Evolutionary conservation across 2,888 invertebrate species (phyloP).

Genomic region (Synanthedon vespiformis): DNA sequence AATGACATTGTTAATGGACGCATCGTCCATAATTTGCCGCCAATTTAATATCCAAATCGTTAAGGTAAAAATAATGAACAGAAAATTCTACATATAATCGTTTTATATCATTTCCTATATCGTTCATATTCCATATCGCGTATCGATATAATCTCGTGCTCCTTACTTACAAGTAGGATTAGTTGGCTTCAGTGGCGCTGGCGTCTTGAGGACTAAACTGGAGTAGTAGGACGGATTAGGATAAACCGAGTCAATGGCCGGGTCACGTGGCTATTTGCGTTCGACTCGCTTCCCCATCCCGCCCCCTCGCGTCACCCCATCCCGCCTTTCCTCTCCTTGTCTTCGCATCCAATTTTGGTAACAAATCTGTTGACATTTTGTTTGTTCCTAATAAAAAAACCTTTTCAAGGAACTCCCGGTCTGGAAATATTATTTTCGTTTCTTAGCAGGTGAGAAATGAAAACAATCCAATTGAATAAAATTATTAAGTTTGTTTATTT

Average conservation of each 20-base stretch:
- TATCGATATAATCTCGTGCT: no score
- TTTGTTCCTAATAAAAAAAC: conserved; percentile 6
- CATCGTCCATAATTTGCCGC: no score
- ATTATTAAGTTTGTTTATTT: no score
- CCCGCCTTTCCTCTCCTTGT: conserved; percentile 46
- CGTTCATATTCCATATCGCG: no score
- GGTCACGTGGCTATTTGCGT: conserved; percentile 67
- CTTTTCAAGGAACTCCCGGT: conserved; percentile 2
- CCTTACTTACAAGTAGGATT: conserved; percentile 12
- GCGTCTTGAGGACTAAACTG: conserved; percentile 42
- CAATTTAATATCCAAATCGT: no score
- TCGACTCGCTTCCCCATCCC: conserved; percentile 32
- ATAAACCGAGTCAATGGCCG: conserved; percentile 69
- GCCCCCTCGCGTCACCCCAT: conserved; percentile 17
- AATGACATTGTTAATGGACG: no score
- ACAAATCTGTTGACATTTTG: conserved; percentile 38
- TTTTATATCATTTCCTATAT: no score
- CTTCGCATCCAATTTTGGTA: conserved; percentile 56
- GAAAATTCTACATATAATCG: no score
- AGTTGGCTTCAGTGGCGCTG: conserved; percentile 15
- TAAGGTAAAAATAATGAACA: no score
- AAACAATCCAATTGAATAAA: no score
- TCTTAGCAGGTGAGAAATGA: not conserved
- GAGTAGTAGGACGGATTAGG: conserved; percentile 70
- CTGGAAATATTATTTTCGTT: not conserved